Evolutionary conservation across 2,797 vertebrate genomes (phyloP).

Genomic region (Mormyrus proboscirostris): DNA sequence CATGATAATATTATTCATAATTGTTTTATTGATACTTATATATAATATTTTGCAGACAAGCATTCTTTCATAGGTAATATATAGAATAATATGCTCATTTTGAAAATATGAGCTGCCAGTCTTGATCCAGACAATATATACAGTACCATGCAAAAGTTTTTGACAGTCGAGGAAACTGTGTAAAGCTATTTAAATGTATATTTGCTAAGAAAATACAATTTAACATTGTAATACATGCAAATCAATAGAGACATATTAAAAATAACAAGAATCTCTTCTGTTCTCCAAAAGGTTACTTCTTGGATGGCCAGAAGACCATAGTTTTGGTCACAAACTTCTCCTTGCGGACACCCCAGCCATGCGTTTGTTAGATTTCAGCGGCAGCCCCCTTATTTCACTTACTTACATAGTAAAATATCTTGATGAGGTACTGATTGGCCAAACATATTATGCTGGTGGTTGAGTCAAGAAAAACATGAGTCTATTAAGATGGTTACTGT

Average conservation of each 20-base stretch:
- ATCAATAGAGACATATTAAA: background rate
- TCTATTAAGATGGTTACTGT: background rate
- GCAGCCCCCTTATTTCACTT: background rate
- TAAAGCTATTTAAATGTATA: background rate
- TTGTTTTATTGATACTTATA: background rate
- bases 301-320: background rate
- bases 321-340: background rate
- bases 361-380: background rate
- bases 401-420: background rate
- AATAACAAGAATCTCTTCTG: background rate
- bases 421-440: background rate
- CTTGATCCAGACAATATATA: background rate
- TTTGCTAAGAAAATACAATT: background rate
- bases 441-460: background rate
- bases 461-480: background rate
- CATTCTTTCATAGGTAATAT: background rate
- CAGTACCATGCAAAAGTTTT: background rate
- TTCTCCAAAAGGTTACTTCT: background rate
- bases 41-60: background rate
- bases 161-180: background rate
- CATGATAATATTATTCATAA: background rate
- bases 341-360: background rate
- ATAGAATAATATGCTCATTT: background rate
- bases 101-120: background rate
- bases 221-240: background rate